Base-by-base conservation (phyloP, 2,797 vertebrate species). In the Leptoclinus maculatus region DNA sequence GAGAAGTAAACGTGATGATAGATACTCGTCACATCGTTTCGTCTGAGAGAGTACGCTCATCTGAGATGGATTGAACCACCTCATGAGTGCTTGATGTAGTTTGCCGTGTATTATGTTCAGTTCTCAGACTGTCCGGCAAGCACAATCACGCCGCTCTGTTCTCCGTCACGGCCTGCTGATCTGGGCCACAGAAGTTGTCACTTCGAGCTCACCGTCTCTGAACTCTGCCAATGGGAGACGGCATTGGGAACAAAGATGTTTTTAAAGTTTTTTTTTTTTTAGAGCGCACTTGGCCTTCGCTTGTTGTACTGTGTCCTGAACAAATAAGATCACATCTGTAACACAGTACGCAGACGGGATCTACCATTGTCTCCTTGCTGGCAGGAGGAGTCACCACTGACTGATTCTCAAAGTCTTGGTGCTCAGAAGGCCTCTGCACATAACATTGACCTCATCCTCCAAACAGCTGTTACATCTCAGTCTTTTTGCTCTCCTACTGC, bases 211-310 rank as follows among this genome's bases (percentile, higher is more conserved):
- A 54, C 73, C 21, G 69, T 83, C 82, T 86, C 82, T 70, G 51
- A 73, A 64, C 74, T 84, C 66, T 73, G 69, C 66, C 45, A 76
- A 38, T 73, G 27, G 53, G 71, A 83, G 76, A 71, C 74, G 38
- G 74, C 76, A 59, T 79, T 79, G 87, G 84, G 88, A 91, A 89
- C 89, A 89, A 85, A 82, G 23, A 66, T 60, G 12, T 66, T 75
- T 34, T 34, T 34, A 34, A 34, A 34, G 32, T 34, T 34, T 1
- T 34, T 34, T 34, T 7, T 34, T 21, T 62, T 3, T 19, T 72
- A 62, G 49, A 54, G 72, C 67, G 66, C 84, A 77, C 77, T 85
- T 81, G 67, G 27, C 77, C 14, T 76, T 11, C 39, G 66, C 64
- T 71, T 65, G 49, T 82, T 45, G 70, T 60, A 58, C 69, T 78